These are phyloP conservation scores for Pterocles burchelli DNA, from an alignment of 2,113 vertebrate species.

Conservation along the genomic window DNA sequence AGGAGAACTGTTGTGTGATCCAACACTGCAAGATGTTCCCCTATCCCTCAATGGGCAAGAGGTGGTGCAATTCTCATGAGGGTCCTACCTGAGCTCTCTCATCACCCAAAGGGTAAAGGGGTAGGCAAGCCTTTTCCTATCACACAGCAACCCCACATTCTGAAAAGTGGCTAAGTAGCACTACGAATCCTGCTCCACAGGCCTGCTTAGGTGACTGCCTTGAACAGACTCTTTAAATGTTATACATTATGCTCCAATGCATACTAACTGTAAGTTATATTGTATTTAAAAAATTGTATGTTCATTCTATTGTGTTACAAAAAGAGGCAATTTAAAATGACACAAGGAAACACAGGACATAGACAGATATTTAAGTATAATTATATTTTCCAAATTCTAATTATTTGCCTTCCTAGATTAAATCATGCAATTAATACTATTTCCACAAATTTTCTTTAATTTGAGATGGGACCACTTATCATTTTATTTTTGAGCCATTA, in stretches of 20 bases:
- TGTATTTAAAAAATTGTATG: not conserved
- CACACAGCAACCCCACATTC: not conserved
- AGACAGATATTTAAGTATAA: not conserved
- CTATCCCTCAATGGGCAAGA: rapidly evolving
- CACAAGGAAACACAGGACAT: not conserved
- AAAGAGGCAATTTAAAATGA: not conserved
- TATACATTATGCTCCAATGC: not conserved
- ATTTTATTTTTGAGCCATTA: not conserved
- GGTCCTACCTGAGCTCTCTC: not conserved
- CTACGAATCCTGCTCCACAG: not conserved
- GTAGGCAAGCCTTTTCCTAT: not conserved
- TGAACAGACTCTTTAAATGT: not conserved
- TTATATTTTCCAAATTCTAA: not conserved
- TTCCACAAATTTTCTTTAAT: not conserved
- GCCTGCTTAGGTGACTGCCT: not conserved
- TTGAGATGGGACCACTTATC: not conserved
- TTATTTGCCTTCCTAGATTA: not conserved
- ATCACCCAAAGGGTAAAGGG: not conserved
- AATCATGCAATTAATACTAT: not conserved
- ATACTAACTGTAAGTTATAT: not conserved
- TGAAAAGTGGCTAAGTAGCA: not conserved
- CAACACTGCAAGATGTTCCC: rapidly evolving
- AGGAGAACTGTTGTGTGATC: not conserved
- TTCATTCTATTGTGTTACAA: not conserved
- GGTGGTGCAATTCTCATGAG: not conserved